phyloP scores from a whole-genome alignment of 2,888 invertebrate species.

The Clostera curtula region DNA sequence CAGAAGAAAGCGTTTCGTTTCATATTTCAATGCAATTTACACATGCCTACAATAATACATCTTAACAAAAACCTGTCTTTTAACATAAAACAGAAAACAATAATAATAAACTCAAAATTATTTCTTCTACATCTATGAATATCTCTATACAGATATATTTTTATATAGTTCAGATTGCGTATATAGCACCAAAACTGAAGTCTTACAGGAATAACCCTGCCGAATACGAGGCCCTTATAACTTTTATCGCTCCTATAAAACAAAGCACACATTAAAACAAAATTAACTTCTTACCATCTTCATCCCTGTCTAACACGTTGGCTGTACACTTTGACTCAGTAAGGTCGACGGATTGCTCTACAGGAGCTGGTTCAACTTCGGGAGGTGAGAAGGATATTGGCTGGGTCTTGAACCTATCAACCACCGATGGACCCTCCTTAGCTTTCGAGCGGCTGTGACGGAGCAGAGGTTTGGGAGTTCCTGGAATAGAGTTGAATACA shows the following conservation, averaged over 20 bases:
- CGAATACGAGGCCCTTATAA: too few relatives aligned
- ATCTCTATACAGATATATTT: too few relatives aligned
- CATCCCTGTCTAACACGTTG: slow-evolving; percentile 67
- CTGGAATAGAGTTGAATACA: too few relatives aligned
- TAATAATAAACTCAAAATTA: neutral
- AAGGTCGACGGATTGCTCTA: slow-evolving; percentile 39
- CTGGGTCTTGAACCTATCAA: slow-evolving; percentile 79
- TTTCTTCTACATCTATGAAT: too few relatives aligned
- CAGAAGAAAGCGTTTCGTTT: slow-evolving; percentile 54
- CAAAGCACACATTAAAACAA: too few relatives aligned
- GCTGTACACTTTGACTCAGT: slow-evolving; percentile 59
- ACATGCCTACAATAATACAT: slow-evolving; percentile 33
- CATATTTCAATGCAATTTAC: slow-evolving; percentile 47
- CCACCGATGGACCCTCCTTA: slow-evolving; percentile 55
- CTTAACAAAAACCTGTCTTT: slow-evolving; percentile 6
- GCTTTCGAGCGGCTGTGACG: slow-evolving; percentile 65
- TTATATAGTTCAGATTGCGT: too few relatives aligned
- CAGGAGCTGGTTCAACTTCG: slow-evolving; percentile 22
- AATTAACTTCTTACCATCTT: slow-evolving; percentile 72
- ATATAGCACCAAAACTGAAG: too few relatives aligned
- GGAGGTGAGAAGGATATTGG: slow-evolving; percentile 77
- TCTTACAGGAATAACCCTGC: too few relatives aligned
- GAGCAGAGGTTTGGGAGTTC: slow-evolving; percentile 60
- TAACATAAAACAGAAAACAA: slow-evolving; percentile 10
- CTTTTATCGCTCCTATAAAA: too few relatives aligned